These are phyloP conservation scores for Neelides sp. DNA, from an alignment of 1,140 invertebrate genomes.

Conservation along the genomic window DNA sequence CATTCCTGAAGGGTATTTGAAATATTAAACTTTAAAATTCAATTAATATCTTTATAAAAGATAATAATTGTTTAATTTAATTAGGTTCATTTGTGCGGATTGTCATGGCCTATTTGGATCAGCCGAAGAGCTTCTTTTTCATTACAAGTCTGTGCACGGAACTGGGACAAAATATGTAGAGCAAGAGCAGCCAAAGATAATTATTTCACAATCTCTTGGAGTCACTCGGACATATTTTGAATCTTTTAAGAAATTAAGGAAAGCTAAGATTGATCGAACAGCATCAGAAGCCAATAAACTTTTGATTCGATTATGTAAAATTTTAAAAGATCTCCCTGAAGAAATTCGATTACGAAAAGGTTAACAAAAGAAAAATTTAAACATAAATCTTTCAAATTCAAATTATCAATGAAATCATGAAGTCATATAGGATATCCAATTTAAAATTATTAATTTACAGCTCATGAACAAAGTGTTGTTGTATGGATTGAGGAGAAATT, in stretches of 20 bases:
- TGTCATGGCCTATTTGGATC: neutral
- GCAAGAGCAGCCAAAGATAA: neutral
- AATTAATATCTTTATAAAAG: too few relatives aligned
- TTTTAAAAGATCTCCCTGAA: slow-evolving; percentile 35
- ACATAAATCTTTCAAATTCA: neutral
- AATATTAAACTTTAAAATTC: too few relatives aligned
- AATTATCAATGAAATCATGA: neutral
- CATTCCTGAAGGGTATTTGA: too few relatives aligned
- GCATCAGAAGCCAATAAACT: slow-evolving; percentile 91
- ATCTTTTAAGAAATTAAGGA: slow-evolving; percentile 63
- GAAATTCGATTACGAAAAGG: slow-evolving; percentile 2
- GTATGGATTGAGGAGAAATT: slow-evolving; percentile 83
- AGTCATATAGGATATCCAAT: neutral
- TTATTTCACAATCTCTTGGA: slow-evolving; percentile 38
- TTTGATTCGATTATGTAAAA: slow-evolving; percentile 81
- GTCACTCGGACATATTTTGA: slow-evolving; percentile 53
- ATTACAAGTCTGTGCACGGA: slow-evolving; percentile 4
- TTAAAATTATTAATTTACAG: slow-evolving; percentile 36
- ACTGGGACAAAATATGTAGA: neutral
- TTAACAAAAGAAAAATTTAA: neutral
- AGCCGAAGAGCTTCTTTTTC: neutral
- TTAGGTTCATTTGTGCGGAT: slow-evolving; percentile 9
- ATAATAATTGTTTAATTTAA: too few relatives aligned
- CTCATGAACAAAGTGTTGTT: slow-evolving; percentile 64
- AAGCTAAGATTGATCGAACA: slow-evolving; percentile 64